Percentiles rank a stretch among this genome's conserved stretches.
These are phyloP conservation scores for Heterotis niloticus DNA, from an alignment of 2,113 vertebrate species.

Conservation along the genomic window DNA sequence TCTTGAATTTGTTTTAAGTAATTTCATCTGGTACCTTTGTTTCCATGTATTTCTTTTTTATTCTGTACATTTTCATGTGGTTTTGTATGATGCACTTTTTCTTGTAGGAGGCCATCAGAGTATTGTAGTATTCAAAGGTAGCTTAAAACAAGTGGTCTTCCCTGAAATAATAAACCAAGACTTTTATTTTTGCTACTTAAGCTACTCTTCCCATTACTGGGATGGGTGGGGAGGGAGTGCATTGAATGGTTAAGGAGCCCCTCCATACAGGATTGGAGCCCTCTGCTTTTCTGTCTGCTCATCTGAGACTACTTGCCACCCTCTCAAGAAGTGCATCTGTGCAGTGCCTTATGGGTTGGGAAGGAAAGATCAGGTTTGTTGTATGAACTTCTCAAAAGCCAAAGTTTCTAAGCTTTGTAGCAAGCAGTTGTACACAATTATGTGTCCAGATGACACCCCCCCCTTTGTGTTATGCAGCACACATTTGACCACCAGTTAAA, in stretches of 20 bases:
- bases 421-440: no score
- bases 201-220: background rate
- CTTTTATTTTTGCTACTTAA: background rate
- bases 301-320: background rate
- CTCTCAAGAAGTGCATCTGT: no score
- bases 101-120: conserved; percentile 1
- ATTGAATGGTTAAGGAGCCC: background rate
- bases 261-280: background rate
- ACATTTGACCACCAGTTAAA: no score
- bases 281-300: background rate
- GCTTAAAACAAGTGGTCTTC: background rate
- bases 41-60: background rate
- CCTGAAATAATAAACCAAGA: background rate
- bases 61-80: background rate
- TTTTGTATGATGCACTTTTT: conserved; percentile 7
- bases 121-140: background rate
- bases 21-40: background rate
- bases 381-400: no score
- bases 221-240: background rate
- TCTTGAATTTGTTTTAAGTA: background rate
- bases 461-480: no score
- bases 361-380: no score
- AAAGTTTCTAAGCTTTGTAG: no score
- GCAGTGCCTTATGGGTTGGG: background rate
- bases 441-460: no score